These are phyloP conservation scores for Creontiades dilutus DNA, from an alignment of 2,888 invertebrate genomes.

Conservation along the genomic window DNA sequence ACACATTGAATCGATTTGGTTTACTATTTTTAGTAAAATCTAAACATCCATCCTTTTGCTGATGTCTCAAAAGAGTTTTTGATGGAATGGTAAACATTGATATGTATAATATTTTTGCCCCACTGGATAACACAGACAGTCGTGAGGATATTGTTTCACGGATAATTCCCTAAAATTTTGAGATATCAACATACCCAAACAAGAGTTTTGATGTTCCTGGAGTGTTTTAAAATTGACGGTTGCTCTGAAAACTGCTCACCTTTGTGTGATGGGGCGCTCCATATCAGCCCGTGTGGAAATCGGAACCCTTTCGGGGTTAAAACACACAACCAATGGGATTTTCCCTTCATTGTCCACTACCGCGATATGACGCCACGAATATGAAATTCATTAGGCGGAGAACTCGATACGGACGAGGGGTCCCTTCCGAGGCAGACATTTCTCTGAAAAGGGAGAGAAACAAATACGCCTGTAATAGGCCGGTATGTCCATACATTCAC, in stretches of 20 bases:
- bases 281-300: background rate
- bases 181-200: too few relatives aligned
- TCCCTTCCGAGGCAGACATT: background rate
- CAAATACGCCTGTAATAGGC: background rate
- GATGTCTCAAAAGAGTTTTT: too few relatives aligned
- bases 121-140: too few relatives aligned
- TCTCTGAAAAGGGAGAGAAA: background rate
- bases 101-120: too few relatives aligned
- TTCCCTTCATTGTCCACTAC: background rate
- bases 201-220: background rate
- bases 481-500: background rate
- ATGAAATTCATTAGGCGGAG: slow-evolving; percentile 32
- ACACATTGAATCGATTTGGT: too few relatives aligned
- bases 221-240: background rate
- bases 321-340: background rate
- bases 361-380: slow-evolving; percentile 30
- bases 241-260: background rate
- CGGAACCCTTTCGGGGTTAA: background rate
- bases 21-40: too few relatives aligned
- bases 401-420: slow-evolving; percentile 1
- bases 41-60: too few relatives aligned
- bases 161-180: too few relatives aligned
- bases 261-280: background rate
- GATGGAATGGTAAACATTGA: too few relatives aligned
- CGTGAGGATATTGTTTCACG: too few relatives aligned